phyloP scores from a whole-genome alignment of 2,113 vertebrate species.

The Labrus mixtus region DNA sequence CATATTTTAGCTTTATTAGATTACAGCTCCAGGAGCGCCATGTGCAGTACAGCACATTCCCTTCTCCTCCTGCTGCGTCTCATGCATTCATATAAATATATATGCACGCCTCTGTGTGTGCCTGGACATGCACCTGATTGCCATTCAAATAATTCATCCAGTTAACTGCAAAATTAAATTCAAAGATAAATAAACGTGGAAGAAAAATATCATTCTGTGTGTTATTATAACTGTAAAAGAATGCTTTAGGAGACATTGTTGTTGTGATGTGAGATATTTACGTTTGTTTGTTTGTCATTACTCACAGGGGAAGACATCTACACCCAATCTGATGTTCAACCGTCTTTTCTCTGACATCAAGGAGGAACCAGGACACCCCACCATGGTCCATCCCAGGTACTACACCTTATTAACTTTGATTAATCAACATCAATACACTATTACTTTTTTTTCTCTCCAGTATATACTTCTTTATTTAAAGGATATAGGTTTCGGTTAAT shows the following conservation, averaged over 20 bases:
- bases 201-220: constrained; percentile 19
- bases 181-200: constrained; percentile 32
- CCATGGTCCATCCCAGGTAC: constrained; percentile 95
- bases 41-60: constrained; percentile 55
- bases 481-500: background rate
- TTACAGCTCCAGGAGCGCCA: constrained; percentile 50
- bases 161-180: constrained; percentile 28
- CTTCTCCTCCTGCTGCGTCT: constrained; percentile 40
- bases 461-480: background rate
- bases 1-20: constrained; percentile 74
- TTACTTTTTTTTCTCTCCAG: background rate
- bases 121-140: constrained; percentile 12
- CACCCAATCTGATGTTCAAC: constrained; percentile 86
- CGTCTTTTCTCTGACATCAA: constrained; percentile 96
- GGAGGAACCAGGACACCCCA: constrained; percentile 91
- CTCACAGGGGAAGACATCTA: constrained; percentile 85
- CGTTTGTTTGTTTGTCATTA: constrained; percentile 27
- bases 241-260: background rate
- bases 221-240: too few relatives aligned
- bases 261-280: background rate
- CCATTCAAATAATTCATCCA: constrained; percentile 35
- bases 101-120: constrained; percentile 5
- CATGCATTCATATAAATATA: constrained; percentile 12
- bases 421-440: background rate
- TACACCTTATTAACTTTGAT: constrained; percentile 36